Base-by-base conservation (phyloP, 2,888 invertebrate genomes). In the Latrodectus hesperus region DNA sequence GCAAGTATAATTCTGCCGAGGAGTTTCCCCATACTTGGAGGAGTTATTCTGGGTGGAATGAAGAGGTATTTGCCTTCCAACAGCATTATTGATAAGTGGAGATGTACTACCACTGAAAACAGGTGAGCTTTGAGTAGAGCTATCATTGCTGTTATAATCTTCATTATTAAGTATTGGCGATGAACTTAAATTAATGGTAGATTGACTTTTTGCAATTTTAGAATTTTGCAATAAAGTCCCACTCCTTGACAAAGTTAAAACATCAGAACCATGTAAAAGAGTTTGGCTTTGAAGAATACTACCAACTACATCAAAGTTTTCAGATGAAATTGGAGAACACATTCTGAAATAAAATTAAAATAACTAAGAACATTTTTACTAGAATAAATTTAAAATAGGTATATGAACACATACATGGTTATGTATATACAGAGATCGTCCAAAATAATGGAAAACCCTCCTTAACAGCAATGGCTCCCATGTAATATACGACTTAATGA, bases 281-380 rank as follows among this genome's bases (percentile, higher is more conserved):
- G 90, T 90, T 90, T 93, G 93, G 49, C 91, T 91, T 88, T 91
- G 91, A 89, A 93, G 90, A 74, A 93, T 92, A 55, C 91, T 91
- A 22, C 92, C 92, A 60, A 93, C 90, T 38, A 93, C 88, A 90
- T 93, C 92, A 88, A 91, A 89, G 67, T 76, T 85, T 64, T 76
- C 73, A 64, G 87, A 65, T 26, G 26, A 14, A 49, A 72, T 55
- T 5, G 74, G n/a, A n/a, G 86, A 87, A 26, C 49, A 17, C 38
- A 64, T n/a, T 16, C 83, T 75, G 49, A 12, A 79, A 78, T 16
- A 68, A 16, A 64, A 64, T 9, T 2, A 4, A 38, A 4, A 38
- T 6, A 38, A 38, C 38, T 38, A 38, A 3, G 6, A 38, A 6
- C 38, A 38, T 38, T 38, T 4, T 38, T 38, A 38, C 38, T 38